phyloP scores from a whole-genome alignment of 2,113 vertebrate species.

The Aviceda subcristata region DNA sequence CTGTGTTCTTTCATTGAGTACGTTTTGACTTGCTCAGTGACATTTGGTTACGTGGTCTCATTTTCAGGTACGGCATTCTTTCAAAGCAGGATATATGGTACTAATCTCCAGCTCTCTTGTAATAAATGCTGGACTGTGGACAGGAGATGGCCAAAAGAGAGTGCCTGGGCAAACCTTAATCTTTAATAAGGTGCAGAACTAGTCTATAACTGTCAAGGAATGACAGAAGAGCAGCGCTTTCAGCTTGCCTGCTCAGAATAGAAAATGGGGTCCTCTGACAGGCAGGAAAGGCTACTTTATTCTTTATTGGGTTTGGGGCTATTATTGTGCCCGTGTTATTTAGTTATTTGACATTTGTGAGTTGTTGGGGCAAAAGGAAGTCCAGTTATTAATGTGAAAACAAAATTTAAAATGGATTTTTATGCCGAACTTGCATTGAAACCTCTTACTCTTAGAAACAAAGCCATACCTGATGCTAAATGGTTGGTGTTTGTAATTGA shows the following conservation, averaged over 20 bases:
- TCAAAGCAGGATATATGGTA: conserved; percentile 26
- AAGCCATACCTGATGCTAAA: conserved; percentile 21
- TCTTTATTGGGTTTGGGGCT: conserved; percentile 27
- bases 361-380: background rate
- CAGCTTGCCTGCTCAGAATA: conserved; percentile 70
- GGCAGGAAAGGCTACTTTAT: conserved; percentile 11
- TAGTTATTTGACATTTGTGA: conserved; percentile 29
- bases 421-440: background rate
- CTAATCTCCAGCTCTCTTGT: conserved; percentile 55
- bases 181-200: conserved; percentile 78
- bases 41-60: background rate
- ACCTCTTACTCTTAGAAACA: background rate
- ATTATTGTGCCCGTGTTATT: conserved; percentile 25
- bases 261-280: conserved; percentile 59
- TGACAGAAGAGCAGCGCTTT: conserved; percentile 64
- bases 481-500: conserved; percentile 35
- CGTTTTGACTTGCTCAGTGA: background rate
- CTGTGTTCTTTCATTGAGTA: background rate
- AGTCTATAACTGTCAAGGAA: conserved; percentile 78
- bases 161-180: conserved; percentile 71
- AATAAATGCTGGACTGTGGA: conserved; percentile 66
- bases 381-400: background rate
- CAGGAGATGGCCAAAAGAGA: conserved; percentile 66
- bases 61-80: background rate
- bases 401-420: background rate